A percentile compares a stretch with the other conserved stretches of the same genome.
phyloP scores from a whole-genome alignment of 1,140 invertebrate genomes.

The Cardiocondyla obscurior region DNA sequence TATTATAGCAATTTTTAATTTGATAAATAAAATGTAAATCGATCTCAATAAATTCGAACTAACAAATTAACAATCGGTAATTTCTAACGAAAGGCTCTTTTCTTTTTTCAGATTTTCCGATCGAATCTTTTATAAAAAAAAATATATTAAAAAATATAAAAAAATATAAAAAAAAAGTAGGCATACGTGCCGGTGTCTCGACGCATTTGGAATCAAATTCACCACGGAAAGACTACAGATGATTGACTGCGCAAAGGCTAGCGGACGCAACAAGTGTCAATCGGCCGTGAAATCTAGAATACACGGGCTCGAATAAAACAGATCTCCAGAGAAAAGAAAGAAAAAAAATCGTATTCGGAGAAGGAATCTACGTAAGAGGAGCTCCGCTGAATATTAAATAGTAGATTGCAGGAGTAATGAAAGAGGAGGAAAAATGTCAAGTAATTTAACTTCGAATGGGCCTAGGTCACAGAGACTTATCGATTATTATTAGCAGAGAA shows the following conservation, averaged over 20 bases:
- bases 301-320: constrained; percentile 13
- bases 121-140: background rate
- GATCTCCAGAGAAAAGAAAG: background rate
- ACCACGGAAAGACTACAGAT: background rate
- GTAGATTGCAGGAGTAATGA: background rate
- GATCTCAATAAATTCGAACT: background rate
- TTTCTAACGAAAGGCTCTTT: background rate
- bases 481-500: constrained; percentile 33
- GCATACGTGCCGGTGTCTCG: background rate
- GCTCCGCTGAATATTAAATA: constrained; percentile 35
- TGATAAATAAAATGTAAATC: background rate
- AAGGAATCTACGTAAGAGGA: constrained; percentile 11
- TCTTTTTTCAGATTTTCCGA: background rate
- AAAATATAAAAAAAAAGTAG: background rate
- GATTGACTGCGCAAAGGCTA: constrained; percentile 63
- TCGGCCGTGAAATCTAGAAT: constrained; percentile 66
- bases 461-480: constrained; percentile 60
- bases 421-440: background rate
- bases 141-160: background rate
- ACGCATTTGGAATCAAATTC: background rate
- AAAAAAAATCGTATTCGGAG: background rate
- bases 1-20: background rate
- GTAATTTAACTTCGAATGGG: constrained; percentile 28
- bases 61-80: background rate
- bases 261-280: constrained; percentile 70